Evolutionary conservation across 2,113 vertebrate genomes (phyloP), one percentile per base, ranked within the genome.

Genomic region (Dipodomys spectabilis): DNA sequence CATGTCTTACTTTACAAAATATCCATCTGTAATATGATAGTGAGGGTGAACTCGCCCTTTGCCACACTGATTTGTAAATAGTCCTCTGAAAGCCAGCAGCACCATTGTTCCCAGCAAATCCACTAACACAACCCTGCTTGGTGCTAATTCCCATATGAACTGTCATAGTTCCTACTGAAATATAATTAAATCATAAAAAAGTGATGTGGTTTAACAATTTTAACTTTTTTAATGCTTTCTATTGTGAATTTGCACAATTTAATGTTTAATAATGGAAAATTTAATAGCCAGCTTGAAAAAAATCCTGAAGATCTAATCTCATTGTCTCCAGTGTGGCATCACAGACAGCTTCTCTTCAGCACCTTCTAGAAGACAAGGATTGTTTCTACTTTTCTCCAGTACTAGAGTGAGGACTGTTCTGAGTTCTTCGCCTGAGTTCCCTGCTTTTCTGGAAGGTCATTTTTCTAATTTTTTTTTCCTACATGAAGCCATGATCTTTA

Each of bases 251-350:
- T 80, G 77, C 19, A 39, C 28, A 35, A 84, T 68, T 86, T 68
- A 92, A 74, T n/a, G 60, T 64, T 73, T 82, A 18, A n/a, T 25
- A 80, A 19, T 75, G 27, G 13, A 1, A 53, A 4, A 39, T 57
- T 20, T 79, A 72, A 68, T 0, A 44, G 57, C 25, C 19, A 74
- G 18, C 2, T 60, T 74, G 27, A 4, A 82, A 3, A 82, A 72
- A 90, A 32, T 92, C 15, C 10, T 93, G 32, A 91, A 91, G 67
- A 27, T 20, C 9, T 53, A 62, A 86, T 35, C 15, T 4, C 79
- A 19, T 60, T 35, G 19, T 7, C n/a, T 82, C 2, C 67, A 7
- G 19, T 20, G 5, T 30, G 81, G 1, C 35, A 12, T 19, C 18
- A 65, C 9, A 49, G 49, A 9, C 49, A 92, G 28, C 6, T 9